Evolutionary conservation across 2,888 invertebrate genomes (phyloP).

Genomic region (Ochropleura leucogaster): DNA sequence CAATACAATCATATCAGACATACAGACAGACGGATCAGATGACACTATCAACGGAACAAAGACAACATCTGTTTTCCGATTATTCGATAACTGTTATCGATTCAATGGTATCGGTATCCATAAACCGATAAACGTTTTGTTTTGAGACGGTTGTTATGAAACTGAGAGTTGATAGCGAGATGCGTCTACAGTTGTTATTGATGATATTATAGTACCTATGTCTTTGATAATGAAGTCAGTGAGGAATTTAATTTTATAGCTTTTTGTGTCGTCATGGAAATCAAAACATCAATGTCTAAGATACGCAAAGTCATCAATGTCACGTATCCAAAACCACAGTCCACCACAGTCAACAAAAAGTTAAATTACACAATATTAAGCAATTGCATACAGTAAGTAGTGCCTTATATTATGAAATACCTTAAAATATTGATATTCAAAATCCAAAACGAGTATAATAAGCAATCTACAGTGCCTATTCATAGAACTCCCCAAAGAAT

Average conservation of each 20-base stretch:
- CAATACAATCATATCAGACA: slow-evolving; percentile 26
- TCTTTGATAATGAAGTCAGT: slow-evolving; percentile 8
- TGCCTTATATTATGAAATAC: too few species aligned
- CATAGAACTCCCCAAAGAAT: neutral
- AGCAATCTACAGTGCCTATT: too few species aligned
- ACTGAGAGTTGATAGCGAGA: slow-evolving; percentile 14
- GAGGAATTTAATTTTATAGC: slow-evolving; percentile 26
- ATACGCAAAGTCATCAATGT: neutral
- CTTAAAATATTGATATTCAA: too few species aligned
- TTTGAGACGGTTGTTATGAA: slow-evolving; percentile 15
- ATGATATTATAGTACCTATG: neutral
- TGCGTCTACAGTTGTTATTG: slow-evolving; percentile 7
- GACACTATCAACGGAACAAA: slow-evolving; percentile 41
- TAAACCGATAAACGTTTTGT: slow-evolving; percentile 26
- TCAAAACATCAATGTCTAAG: slow-evolving; percentile 6
- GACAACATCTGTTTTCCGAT: slow-evolving; percentile 33
- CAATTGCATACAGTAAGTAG: too few species aligned
- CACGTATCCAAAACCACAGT: too few species aligned
- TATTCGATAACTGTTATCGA: slow-evolving; percentile 43
- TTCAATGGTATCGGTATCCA: slow-evolving; percentile 33
- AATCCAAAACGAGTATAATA: too few species aligned
- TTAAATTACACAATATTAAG: neutral
- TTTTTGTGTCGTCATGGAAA: slow-evolving; percentile 6
- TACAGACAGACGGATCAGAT: slow-evolving; percentile 41
- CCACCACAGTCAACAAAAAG: neutral